A percentile compares a stretch with the other conserved stretches of the same genome.
Evolutionary conservation across 2,888 invertebrate species (phyloP).

Genomic region (Pristionchus mayeri): DNA sequence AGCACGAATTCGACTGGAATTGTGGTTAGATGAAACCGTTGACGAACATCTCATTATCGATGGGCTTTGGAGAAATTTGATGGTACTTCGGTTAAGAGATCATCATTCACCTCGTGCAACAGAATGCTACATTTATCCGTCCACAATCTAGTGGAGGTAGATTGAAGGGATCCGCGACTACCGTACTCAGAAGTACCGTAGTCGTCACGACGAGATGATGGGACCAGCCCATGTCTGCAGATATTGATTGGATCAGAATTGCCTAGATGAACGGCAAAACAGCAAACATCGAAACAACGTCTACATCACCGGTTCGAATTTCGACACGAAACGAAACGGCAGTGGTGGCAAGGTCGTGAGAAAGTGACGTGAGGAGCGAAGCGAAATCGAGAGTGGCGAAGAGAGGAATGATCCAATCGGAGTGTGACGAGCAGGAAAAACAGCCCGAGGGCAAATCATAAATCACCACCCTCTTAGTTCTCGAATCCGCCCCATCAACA

Average conservation of each 20-base stretch:
- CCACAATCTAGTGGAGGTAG: constrained; percentile 56
- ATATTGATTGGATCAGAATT: not conserved
- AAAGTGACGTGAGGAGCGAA: constrained; percentile 1
- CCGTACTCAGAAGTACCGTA: not conserved
- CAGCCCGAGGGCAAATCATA: not conserved
- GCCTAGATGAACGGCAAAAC: not conserved
- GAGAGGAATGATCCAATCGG: not conserved
- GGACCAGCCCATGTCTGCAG: constrained; percentile 38
- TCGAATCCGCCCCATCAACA: not conserved
- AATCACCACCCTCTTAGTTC: not conserved
- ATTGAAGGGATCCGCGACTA: constrained; percentile 21
- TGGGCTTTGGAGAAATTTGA: too few relatives aligned
- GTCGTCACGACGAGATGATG: not conserved
- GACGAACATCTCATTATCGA: too few relatives aligned
- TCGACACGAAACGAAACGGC: not conserved
- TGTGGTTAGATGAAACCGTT: not conserved
- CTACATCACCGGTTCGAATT: too few relatives aligned
- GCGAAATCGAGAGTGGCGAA: not conserved
- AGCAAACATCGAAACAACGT: too few relatives aligned
- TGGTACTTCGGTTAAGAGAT: too few relatives aligned
- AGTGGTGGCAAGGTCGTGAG: constrained; percentile 9
- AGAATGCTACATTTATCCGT: constrained; percentile 61
- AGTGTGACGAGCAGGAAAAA: not conserved
- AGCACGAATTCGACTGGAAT: constrained; percentile 56
- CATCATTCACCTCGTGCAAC: constrained; percentile 56